These are phyloP conservation scores for Notospermus geniculatus DNA, from an alignment of 1,140 invertebrate species.

Conservation along the genomic window DNA sequence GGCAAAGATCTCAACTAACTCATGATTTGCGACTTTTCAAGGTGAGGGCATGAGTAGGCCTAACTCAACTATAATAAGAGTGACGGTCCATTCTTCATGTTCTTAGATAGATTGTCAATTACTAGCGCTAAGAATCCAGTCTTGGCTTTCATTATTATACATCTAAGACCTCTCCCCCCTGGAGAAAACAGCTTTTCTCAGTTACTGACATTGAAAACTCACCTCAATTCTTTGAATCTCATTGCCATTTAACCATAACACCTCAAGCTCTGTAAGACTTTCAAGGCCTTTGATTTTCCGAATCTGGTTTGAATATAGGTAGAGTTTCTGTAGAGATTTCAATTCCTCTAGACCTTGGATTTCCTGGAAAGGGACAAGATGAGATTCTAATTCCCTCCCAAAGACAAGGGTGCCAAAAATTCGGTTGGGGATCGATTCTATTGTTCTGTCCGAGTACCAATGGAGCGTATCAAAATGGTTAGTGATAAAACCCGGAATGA, in stretches of 20 bases:
- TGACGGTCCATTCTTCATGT: too few species aligned
- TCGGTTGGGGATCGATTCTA: background rate
- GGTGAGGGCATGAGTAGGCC: too few species aligned
- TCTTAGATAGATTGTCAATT: too few species aligned
- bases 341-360: conserved; percentile 42
- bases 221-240: conserved; percentile 47
- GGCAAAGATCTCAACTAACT: too few species aligned
- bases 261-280: conserved; percentile 36
- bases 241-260: conserved; percentile 49
- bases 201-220: conserved; percentile 8
- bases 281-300: conserved; percentile 43
- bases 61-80: too few species aligned
- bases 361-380: conserved; percentile 35
- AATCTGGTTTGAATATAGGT: conserved; percentile 50
- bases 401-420: background rate
- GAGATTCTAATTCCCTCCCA: background rate
- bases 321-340: conserved; percentile 36
- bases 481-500: too few species aligned
- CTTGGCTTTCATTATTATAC: too few species aligned
- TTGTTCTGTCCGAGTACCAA: background rate
- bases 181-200: background rate
- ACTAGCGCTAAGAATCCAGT: too few species aligned
- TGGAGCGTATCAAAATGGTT: too few species aligned
- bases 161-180: too few species aligned
- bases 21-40: too few species aligned